Base-by-base conservation (phyloP, 2,113 vertebrate genomes). In the Xerus inauris region DNA sequence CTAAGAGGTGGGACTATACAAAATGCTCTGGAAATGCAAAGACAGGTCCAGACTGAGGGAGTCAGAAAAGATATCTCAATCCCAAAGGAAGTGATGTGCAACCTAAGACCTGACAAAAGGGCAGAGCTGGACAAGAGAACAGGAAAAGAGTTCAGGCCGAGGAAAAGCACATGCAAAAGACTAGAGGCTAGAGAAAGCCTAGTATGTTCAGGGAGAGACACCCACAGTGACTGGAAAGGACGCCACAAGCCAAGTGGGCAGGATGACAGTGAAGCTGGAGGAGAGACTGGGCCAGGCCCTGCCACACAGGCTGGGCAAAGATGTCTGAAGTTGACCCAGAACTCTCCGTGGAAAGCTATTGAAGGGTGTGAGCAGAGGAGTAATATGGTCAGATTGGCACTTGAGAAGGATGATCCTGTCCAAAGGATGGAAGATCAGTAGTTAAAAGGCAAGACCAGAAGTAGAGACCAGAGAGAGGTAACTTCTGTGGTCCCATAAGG, bases 161-260 rank as follows among this genome's bases (percentile, higher is more conserved):
- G 45, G 45, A 47, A 24, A 54, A 45, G 62, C 22, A 3, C 4
- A n/a, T 2, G 6, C 1, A 28, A 40, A n/a, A 59, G 8, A 26
- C 51, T 14, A 30, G 35, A 82, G 42, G 32, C 17, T 32, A 64
- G 32, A 40, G 12, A 42, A 26, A 67, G 28, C 30, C 32, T 17
- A 14, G 30, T 11, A 6, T 65, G 7, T 12, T 6, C 26, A 3
- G 11, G 72, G 59, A 7, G 22, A 64, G 64, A 64, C 19, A 22
- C 1, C 64, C 24, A 9, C 6, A 0, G n/a, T 6, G 57, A 13
- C 65, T 32, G 38, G 62, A 51, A 90, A 35, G 35, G 5, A 49
- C 13, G 32, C 1, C 0, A 19, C 1, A 26, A 81, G 42, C 19
- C 1, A 2, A 22, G 3, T 2, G 3, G 19, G 19, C 13, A 12